Percentiles rank a stretch among this genome's conserved stretches.
Conservation (phyloP, 2,888 invertebrate genomes). For the Meteorus cinctellus region DNA sequence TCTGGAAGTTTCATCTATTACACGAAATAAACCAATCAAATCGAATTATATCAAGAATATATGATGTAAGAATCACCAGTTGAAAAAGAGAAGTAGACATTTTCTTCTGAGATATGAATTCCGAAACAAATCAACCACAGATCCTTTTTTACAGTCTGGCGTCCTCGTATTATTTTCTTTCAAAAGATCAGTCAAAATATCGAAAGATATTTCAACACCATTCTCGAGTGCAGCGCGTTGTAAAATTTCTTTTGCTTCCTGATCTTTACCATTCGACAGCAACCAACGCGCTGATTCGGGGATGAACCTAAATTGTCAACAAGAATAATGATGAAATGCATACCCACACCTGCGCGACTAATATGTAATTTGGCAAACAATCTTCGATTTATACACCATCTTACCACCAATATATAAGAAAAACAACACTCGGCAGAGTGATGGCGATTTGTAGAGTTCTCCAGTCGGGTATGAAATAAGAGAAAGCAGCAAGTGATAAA, state of each 20-base stretch:
- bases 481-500: slow-evolving; percentile 80
- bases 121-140: slow-evolving; percentile 78
- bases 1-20: no score
- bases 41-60: background rate
- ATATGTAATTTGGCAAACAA: background rate
- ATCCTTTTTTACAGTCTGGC: slow-evolving; percentile 72
- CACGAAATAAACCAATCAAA: no score
- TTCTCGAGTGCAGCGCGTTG: slow-evolving; percentile 80
- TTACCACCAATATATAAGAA: slow-evolving; percentile 82
- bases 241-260: slow-evolving; percentile 79
- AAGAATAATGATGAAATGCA: background rate
- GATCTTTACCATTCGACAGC: slow-evolving; percentile 78
- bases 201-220: slow-evolving; percentile 76
- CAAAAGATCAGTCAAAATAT: slow-evolving; percentile 76
- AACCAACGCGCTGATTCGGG: slow-evolving; percentile 86
- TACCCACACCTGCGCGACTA: background rate
- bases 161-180: slow-evolving; percentile 69
- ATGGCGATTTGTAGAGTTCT: slow-evolving; percentile 81
- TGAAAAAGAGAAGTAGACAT: slow-evolving; percentile 82
- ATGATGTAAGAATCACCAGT: slow-evolving; percentile 77
- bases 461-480: slow-evolving; percentile 82
- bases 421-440: slow-evolving; percentile 80
- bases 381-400: slow-evolving; percentile 39
- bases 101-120: slow-evolving; percentile 80
- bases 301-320: slow-evolving; percentile 75